Conservation (phyloP, 53 echinoderm and acorn worm genomes). For the Patiria pectinifera region DNA sequence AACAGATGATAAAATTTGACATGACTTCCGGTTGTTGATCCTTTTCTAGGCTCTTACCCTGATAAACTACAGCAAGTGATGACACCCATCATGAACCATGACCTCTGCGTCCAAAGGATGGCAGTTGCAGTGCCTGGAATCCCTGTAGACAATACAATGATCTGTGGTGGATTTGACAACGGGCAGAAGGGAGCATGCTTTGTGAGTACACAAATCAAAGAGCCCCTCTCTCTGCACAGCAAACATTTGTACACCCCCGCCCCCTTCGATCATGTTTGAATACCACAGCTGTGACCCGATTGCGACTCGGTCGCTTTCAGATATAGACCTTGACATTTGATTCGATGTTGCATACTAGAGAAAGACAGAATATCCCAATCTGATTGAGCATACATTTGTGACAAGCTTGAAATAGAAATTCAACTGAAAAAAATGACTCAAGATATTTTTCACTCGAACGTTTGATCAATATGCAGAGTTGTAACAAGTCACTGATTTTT, state of each 20-base stretch:
- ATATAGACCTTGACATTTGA: no score
- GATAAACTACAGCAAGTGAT: slow-evolving; percentile 71
- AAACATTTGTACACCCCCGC: neutral
- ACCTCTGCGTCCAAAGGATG: slow-evolving; percentile 40
- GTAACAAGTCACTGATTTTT: no score
- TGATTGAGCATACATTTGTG: no score
- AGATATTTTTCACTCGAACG: no score
- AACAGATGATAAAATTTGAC: neutral
- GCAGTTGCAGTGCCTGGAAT: neutral
- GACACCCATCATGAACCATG: slow-evolving; percentile 73
- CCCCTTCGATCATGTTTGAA: neutral
- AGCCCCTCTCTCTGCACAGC: no score
- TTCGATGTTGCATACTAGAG: no score
- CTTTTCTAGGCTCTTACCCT: slow-evolving; percentile 1
- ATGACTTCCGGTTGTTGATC: neutral
- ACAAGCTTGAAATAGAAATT: no score
- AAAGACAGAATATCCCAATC: no score
- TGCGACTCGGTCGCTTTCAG: no score
- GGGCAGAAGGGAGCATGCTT: slow-evolving; percentile 82
- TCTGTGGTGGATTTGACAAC: slow-evolving; percentile 76
- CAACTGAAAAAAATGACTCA: no score
- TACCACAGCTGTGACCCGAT: no score
- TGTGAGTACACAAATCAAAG: slow-evolving; percentile 43
- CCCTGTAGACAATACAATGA: slow-evolving; percentile 72
- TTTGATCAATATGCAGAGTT: no score